Percentiles rank a stretch among this genome's conserved stretches.
phyloP scores from a whole-genome alignment of 2,113 vertebrate genomes.

The Eudyptes chrysolophus region DNA sequence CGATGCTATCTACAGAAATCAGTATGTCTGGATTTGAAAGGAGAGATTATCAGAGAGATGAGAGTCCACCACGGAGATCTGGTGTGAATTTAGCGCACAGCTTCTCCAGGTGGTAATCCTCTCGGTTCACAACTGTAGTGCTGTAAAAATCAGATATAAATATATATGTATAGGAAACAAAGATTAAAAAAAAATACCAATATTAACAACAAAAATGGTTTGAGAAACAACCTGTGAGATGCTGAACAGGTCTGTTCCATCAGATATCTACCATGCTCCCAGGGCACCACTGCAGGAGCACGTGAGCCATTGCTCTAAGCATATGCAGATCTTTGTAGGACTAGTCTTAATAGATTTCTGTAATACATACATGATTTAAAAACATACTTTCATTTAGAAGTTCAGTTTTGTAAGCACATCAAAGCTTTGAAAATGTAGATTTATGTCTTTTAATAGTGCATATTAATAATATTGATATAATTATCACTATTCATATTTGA shows the following conservation, averaged over 20 bases:
- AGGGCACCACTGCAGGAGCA: background rate
- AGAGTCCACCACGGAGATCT: background rate
- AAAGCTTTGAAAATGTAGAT: constrained; percentile 58
- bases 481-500: constrained; percentile 41
- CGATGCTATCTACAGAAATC: background rate
- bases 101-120: background rate
- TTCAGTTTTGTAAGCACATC: constrained; percentile 39
- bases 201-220: background rate
- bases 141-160: background rate
- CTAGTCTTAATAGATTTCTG: constrained; percentile 9
- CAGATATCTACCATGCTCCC: background rate
- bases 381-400: constrained; percentile 23
- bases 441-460: constrained; percentile 30
- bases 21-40: background rate
- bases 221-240: background rate
- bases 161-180: background rate
- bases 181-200: background rate
- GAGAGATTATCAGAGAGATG: background rate
- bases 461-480: constrained; percentile 59
- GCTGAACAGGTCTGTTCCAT: background rate
- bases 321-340: background rate
- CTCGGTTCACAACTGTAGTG: background rate
- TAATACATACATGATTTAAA: constrained; percentile 27
- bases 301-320: background rate
- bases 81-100: background rate